Evolutionary conservation across 2,888 invertebrate species (phyloP).

Genomic region (Nomada fabriciana): DNA sequence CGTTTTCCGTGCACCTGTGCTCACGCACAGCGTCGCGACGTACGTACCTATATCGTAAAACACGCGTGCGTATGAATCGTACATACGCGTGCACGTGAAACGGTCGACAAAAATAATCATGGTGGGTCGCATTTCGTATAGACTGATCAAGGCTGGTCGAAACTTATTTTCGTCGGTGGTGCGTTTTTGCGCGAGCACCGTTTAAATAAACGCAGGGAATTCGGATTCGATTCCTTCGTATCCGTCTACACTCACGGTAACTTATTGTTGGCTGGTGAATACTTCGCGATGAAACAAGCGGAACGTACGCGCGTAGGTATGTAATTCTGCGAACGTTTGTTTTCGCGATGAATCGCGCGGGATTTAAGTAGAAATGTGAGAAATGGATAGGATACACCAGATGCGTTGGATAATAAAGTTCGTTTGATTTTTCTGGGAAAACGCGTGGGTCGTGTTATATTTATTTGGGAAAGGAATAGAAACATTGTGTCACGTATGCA

Average conservation of each 20-base stretch:
- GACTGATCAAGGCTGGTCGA: conserved; percentile 22
- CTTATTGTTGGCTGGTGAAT: no score
- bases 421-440: no score
- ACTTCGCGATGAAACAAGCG: no score
- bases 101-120: conserved; percentile 59
- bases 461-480: no score
- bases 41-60: conserved; percentile 26
- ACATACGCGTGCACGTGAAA: conserved; percentile 35
- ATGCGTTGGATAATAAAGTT: no score
- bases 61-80: conserved; percentile 5
- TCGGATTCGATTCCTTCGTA: not conserved
- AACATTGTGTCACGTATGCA: no score
- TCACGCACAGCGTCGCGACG: conserved; percentile 17
- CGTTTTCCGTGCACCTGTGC: conserved; percentile 63
- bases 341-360: not conserved
- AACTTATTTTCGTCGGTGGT: conserved; percentile 29
- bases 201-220: conserved; percentile 12
- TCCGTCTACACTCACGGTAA: not conserved
- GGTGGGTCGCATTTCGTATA: conserved; percentile 16
- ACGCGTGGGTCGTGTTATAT: no score
- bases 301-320: no score
- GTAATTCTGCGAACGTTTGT: conserved; percentile 10
- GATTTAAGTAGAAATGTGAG: no score
- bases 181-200: conserved; percentile 13
- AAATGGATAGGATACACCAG: no score